These are phyloP conservation scores for Prochilodus magdalenae DNA, from an alignment of 2,113 vertebrate genomes.

Conservation along the genomic window DNA sequence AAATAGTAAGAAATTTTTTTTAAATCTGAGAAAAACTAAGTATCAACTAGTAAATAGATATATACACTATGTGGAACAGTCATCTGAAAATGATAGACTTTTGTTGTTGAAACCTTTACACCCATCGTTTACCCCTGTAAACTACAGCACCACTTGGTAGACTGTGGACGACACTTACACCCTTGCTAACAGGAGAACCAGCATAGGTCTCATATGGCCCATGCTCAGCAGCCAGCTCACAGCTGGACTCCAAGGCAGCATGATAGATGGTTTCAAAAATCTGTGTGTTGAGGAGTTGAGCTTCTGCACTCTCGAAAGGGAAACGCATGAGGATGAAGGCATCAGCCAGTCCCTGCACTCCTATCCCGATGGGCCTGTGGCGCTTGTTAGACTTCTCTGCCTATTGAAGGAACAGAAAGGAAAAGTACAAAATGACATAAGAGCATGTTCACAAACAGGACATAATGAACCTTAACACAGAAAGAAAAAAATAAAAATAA, in stretches of 20 bases:
- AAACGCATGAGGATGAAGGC: constrained; percentile 95
- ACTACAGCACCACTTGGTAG: too few relatives aligned
- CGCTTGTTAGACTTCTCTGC: constrained; percentile 89
- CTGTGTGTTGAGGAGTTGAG: constrained; percentile 89
- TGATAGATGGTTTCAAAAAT: constrained; percentile 99
- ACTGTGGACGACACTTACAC: constrained; percentile 87
- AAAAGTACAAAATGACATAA: too few relatives aligned
- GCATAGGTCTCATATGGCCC: constrained; percentile 88
- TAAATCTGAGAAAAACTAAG: neutral
- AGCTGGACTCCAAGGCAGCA: constrained; percentile 91
- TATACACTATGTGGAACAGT: too few relatives aligned
- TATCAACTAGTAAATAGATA: neutral
- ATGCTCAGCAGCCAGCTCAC: constrained; percentile 83
- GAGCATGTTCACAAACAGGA: neutral
- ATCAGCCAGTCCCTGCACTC: constrained; percentile 94
- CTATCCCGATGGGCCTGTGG: constrained; percentile 94
- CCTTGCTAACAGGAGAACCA: constrained; percentile 92
- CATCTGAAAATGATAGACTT: too few relatives aligned
- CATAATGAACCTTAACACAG: neutral
- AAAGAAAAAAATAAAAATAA: too few relatives aligned
- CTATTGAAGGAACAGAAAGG: constrained; percentile 65
- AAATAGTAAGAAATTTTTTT: constrained; percentile 38
- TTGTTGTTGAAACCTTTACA: too few relatives aligned
- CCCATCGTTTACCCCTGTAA: too few relatives aligned
- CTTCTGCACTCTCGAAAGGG: constrained; percentile 92